Percentiles rank a stretch among this genome's conserved stretches.
Evolutionary conservation across 2,797 vertebrate genomes (phyloP).

Genomic region (Sebastes elongatus): DNA sequence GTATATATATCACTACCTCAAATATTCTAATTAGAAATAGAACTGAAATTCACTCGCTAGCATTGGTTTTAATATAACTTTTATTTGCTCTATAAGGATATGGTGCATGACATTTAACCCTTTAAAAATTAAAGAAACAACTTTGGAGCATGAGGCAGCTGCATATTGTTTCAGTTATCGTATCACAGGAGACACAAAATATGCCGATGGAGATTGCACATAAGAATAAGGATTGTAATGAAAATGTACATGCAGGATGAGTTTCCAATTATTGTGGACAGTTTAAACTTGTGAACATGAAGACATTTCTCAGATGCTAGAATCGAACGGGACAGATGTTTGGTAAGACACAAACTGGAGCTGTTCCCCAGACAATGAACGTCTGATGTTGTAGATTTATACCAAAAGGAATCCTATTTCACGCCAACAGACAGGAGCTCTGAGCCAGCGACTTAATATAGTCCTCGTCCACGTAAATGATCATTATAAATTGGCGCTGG

Average conservation of each 20-base stretch:
- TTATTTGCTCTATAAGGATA: neutral
- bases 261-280: neutral
- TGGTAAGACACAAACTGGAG: neutral
- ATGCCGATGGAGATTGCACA: neutral
- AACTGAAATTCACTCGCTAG: neutral
- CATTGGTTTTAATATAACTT: neutral
- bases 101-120: neutral
- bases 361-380: neutral
- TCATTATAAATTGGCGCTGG: neutral
- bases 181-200: neutral
- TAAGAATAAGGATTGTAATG: neutral
- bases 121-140: neutral
- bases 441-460: neutral
- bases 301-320: slow-evolving; percentile 1
- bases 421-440: neutral
- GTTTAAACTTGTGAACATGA: slow-evolving; percentile 4
- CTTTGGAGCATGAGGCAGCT: neutral
- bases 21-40: neutral
- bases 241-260: neutral
- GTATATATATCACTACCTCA: neutral
- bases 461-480: neutral
- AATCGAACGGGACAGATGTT: slow-evolving; percentile 23
- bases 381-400: neutral
- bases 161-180: neutral
- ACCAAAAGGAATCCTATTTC: neutral